phyloP scores from a whole-genome alignment of 2,113 vertebrate genomes.

The Alethe castanea region DNA sequence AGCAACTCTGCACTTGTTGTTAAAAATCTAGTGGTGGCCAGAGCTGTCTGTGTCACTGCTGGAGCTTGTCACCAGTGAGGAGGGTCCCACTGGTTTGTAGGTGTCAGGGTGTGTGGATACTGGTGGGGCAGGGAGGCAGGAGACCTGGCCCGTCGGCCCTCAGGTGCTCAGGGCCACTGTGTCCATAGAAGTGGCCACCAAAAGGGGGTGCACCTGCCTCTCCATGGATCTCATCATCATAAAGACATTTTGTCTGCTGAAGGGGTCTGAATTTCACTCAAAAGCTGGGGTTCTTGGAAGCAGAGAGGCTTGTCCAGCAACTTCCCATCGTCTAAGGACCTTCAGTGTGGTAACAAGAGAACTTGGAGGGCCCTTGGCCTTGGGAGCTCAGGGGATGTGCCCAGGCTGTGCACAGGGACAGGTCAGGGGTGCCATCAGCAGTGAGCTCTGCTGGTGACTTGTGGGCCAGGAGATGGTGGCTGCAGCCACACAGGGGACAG shows the following conservation, averaged over 20 bases:
- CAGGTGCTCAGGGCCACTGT: neutral
- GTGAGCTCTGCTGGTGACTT: neutral
- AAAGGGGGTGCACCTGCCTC: neutral
- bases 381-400: neutral
- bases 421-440: neutral
- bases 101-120: neutral
- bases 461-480: neutral
- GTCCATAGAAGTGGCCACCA: rapidly evolving
- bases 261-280: neutral
- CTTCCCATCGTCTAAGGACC: neutral
- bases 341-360: neutral
- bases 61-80: neutral
- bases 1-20: neutral
- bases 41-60: neutral
- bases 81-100: neutral
- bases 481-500: neutral
- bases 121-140: neutral
- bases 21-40: neutral
- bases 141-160: rapidly evolving
- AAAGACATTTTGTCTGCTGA: neutral
- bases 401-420: neutral
- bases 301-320: neutral
- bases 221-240: neutral
- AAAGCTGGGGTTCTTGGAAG: neutral
- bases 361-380: rapidly evolving